Evolutionary conservation across 2,888 invertebrate genomes (phyloP).

Genomic region (Nemurella pictetii): DNA sequence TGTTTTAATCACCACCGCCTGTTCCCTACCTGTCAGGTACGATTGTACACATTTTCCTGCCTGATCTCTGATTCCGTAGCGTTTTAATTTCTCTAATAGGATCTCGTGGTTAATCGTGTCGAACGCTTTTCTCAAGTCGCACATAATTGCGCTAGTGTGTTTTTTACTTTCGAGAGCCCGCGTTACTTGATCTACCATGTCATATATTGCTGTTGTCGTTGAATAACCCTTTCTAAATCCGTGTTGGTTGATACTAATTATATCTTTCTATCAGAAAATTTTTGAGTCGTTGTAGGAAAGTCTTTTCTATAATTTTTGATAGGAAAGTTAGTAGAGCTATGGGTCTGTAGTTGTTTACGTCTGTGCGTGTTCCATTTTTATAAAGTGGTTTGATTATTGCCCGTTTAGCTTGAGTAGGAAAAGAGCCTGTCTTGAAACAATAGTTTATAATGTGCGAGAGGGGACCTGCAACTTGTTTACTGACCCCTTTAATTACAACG

Average conservation of each 20-base stretch:
- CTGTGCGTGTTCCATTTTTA: not conserved
- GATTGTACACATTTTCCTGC: not conserved
- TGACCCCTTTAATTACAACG: not conserved
- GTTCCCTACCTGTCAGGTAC: slow-evolving; percentile 5
- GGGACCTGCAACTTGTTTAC: not conserved
- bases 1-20: not conserved
- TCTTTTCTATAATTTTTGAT: not conserved
- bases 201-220: not conserved
- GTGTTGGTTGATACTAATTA: not conserved
- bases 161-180: not conserved
- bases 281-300: not conserved
- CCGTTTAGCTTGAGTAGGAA: not conserved
- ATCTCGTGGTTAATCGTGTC: not conserved
- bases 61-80: not conserved
- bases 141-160: not conserved
- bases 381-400: not conserved
- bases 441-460: slow-evolving; percentile 3
- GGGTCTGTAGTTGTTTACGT: not conserved
- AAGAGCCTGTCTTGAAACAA: not conserved
- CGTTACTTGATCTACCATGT: not conserved
- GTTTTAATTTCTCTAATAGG: not conserved
- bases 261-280: not conserved
- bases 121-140: not conserved
- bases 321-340: not conserved
- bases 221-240: not conserved